phyloP scores from a whole-genome alignment of 1,140 invertebrate genomes.

The Calephelis virginiensis region DNA sequence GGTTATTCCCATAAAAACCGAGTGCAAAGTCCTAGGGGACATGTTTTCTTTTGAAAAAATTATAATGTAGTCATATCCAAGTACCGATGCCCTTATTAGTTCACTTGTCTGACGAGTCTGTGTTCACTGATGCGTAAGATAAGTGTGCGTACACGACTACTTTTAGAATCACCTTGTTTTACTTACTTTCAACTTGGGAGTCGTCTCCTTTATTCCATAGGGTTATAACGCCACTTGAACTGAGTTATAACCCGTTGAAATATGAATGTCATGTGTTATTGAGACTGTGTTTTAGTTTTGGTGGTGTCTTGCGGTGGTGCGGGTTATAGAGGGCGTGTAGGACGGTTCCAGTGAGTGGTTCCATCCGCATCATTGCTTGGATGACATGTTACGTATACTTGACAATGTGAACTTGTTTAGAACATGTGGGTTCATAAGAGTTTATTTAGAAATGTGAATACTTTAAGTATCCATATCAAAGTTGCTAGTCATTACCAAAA shows the following conservation, averaged over 20 bases:
- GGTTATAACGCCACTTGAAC: conserved; percentile 40
- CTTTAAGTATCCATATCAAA: neutral
- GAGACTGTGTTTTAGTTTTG: neutral
- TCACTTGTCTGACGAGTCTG: conserved; percentile 50
- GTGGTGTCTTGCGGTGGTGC: conserved; percentile 18
- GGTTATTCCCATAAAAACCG: conserved; percentile 42
- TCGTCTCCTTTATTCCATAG: conserved; percentile 37
- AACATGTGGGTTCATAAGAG: conserved; percentile 27
- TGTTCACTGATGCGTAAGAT: conserved; percentile 48
- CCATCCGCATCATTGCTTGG: conserved; percentile 51
- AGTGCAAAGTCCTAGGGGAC: conserved; percentile 53
- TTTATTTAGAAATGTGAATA: neutral
- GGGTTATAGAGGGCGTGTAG: conserved; percentile 33
- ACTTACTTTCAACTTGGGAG: neutral
- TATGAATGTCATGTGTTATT: conserved; percentile 21
- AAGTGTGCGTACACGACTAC: conserved; percentile 36
- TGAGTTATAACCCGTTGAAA: conserved; percentile 26
- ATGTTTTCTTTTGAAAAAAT: conserved; percentile 50
- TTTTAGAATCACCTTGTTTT: conserved; percentile 17
- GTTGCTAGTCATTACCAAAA: too few relatives aligned
- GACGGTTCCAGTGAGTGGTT: conserved; percentile 53
- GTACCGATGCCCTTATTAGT: conserved; percentile 57
- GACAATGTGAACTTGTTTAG: conserved; percentile 45
- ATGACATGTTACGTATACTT: conserved; percentile 58
- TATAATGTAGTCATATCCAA: conserved; percentile 53